phyloP scores from a whole-genome alignment of 2,888 invertebrate species.

The Bombylius major region DNA sequence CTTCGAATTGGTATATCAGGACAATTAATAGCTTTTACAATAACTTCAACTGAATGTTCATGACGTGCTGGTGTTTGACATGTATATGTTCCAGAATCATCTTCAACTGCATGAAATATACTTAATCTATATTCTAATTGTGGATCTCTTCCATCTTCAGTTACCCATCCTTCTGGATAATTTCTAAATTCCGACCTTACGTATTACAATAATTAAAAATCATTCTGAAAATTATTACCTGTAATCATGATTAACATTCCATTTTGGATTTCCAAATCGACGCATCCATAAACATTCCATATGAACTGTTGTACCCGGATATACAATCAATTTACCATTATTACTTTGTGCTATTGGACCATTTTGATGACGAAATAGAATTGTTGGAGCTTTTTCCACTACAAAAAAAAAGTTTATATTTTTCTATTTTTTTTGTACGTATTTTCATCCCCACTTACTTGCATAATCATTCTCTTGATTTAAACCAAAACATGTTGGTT shows the following conservation, averaged over 20 bases:
- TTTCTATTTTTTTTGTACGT: background rate
- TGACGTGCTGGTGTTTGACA: constrained; percentile 78
- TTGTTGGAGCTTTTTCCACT: constrained; percentile 80
- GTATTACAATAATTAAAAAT: background rate
- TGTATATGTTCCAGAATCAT: constrained; percentile 72
- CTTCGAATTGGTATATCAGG: constrained; percentile 58
- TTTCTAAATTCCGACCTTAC: constrained; percentile 35
- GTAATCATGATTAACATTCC: constrained; percentile 60
- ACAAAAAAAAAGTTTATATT: constrained; percentile 12
- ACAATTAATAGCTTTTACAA: constrained; percentile 71
- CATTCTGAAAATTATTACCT: constrained; percentile 25
- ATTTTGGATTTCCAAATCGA: constrained; percentile 72
- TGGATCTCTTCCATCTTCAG: constrained; percentile 65
- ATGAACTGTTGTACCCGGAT: constrained; percentile 72
- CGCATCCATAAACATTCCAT: constrained; percentile 85
- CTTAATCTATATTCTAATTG: constrained; percentile 69
- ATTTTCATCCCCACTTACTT: constrained; percentile 41
- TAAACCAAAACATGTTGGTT: constrained; percentile 65
- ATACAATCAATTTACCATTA: constrained; percentile 72
- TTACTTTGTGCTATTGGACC: constrained; percentile 81
- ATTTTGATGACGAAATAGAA: constrained; percentile 65
- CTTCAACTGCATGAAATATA: constrained; percentile 65
- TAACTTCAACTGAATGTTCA: constrained; percentile 65
- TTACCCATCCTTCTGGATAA: constrained; percentile 71
- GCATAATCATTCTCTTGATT: constrained; percentile 81